Base-by-base conservation (phyloP, 2,797 vertebrate species). In the Momotus momota region DNA sequence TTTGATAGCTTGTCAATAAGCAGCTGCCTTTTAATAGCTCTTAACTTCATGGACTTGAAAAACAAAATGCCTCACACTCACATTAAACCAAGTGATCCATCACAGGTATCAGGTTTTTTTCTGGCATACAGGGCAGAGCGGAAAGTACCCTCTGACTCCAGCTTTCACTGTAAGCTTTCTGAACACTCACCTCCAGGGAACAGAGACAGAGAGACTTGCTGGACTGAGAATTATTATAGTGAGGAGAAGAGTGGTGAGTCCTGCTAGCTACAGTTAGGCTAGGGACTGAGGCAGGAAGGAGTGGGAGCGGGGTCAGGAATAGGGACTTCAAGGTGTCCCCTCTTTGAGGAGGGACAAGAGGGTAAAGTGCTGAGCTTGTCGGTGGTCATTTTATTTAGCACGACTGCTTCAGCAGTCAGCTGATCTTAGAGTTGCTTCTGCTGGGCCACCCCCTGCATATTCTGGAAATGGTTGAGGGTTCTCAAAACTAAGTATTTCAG, bases 1-100 rank as follows among this genome's bases (percentile, higher is more conserved):
- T 97, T 94, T 96, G 95, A 93, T 94, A 86, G 92, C 80, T 96
- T 96, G 95, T 96, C 97, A 95, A 95, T 97, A 95, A 90, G 88
- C 93, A 94, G 87, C 91, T 97, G 90, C 78, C 87, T 97, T 86
- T 96, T 92, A 93, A 95, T 91, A 88, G 92, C 79, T 88, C 57
- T 86, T 84, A 95, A 91, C 94, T 95, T 91, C 94, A 93, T 77
- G 92, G 90, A 88, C 86, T 88, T 91, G 86, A 78, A 90, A 96
- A 95, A 79, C 46, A 80, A 89, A 95, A 92, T 82, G 73, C 61
- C 48, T 95, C 65, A 48, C 57, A 66, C n/a, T 82, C 67, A 64
- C 77, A 90, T 90, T 94, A 94, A 95, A 78, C 13, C 79, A 81
- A 81, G 70, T 54, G 71, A 88, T 83, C 93, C 79, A 72, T 94